Evolutionary conservation across 1,140 invertebrate species (phyloP), one percentile per base, ranked within the genome.

Genomic region (Zaprionus tsacasi): DNA sequence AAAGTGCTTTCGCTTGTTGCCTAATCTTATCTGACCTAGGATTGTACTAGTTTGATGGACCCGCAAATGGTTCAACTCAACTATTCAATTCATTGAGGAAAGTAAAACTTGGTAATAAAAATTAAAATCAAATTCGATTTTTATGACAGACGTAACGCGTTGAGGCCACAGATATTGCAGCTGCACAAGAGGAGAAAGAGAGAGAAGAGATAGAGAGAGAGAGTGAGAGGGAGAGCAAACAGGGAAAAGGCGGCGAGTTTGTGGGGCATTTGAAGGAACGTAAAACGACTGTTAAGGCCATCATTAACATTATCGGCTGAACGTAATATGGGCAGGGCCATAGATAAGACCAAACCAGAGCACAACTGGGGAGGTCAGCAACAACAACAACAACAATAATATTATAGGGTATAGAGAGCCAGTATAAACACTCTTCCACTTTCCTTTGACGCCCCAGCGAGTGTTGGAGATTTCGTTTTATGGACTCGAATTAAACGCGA

Each of bases 71-170:
- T 13, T 50, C 45, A 54, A 54, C 17, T 50, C 45, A 54, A 54
- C 48, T 52, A 54, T 45, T 45, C 50, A 63, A 56, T 63, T 76
- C 68, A 79, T 70, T 71, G 59, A 71, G 48, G 66, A 82, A 88
- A 82, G 83, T 87, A 82, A 88, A 88, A 83, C 77, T 83, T 78
- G 83, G 83, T 75, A 76, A 83, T 87, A 75, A 80, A 86, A 88
- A 83, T 78, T 83, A 72, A 88, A 88, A 81, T 88, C 81, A 75
- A 87, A 78, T 82, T 87, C 54, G 36, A 58, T 70, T 86, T 87
- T 87, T 76, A 79, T 61, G 68, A 54, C 15, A 43, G 57, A 30
- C 48, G 60, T 52, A 54, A 56, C 72, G 64, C 69, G 33, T 38
- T 48, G 27, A 64, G 30, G 65, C 77, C 78, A 78, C 75, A 78